phyloP scores from a whole-genome alignment of 2,888 invertebrate species.

The Lottia scabra region DNA sequence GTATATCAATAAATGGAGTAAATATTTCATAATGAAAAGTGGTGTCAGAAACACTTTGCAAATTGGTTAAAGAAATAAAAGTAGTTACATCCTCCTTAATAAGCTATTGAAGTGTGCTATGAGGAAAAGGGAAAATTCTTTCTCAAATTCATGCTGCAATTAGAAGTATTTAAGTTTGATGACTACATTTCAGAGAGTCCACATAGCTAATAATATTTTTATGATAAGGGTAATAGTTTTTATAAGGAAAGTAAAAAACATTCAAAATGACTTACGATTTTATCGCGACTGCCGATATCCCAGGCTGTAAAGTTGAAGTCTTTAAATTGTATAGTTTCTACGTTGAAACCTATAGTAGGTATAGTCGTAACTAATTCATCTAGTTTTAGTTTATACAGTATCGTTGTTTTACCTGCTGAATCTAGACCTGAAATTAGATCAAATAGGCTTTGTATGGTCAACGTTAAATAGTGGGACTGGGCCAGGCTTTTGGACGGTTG shows the following conservation, averaged over 20 bases:
- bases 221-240: no score
- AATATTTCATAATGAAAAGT: no score
- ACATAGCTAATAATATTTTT: neutral
- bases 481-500: no score
- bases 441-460: no score
- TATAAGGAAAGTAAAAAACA: no score
- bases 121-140: no score
- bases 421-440: slow-evolving; percentile 47
- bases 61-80: no score
- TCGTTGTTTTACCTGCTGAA: slow-evolving; percentile 54
- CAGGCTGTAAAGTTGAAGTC: slow-evolving; percentile 59
- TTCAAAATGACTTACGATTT: slow-evolving; percentile 46
- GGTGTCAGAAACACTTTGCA: no score
- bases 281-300: slow-evolving; percentile 61
- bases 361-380: slow-evolving; percentile 52
- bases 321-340: slow-evolving; percentile 57
- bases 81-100: neutral
- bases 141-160: no score
- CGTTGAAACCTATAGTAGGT: slow-evolving; percentile 62
- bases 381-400: slow-evolving; percentile 50
- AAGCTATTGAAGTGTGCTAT: neutral
- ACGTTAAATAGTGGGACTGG: no score
- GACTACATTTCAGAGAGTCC: neutral
- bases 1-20: no score
- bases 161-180: no score